Evolutionary conservation across 2,888 invertebrate species (phyloP).

Genomic region (Drosophila nr. perissopoda): DNA sequence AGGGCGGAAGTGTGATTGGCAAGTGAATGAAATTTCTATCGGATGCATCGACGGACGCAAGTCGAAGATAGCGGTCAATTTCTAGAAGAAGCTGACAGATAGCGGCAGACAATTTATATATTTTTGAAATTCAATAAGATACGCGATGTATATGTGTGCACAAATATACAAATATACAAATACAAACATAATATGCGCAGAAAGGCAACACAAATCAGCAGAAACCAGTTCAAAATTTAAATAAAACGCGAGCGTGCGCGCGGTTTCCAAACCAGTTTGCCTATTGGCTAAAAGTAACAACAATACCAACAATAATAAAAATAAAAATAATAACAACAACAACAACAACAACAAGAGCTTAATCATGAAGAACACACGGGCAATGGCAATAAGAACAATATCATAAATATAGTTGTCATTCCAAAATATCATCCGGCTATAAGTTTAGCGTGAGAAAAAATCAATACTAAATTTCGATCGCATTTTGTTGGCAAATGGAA

Average conservation of each 20-base stretch:
- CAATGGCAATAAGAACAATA: constrained; percentile 45
- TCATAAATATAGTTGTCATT: constrained; percentile 77
- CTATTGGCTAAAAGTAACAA: constrained; percentile 54
- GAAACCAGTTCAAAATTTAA: constrained; percentile 79
- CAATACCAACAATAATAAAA: constrained; percentile 31
- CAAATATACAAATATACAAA: constrained; percentile 8
- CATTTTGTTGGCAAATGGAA: constrained; percentile 41
- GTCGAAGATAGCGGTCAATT: constrained; percentile 33
- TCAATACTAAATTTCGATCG: constrained; percentile 40
- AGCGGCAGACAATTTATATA: constrained; percentile 38
- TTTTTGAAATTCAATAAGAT: constrained; percentile 50
- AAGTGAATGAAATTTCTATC: constrained; percentile 35
- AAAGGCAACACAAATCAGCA: constrained; percentile 73
- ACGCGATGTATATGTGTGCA: constrained; percentile 21
- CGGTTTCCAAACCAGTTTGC: constrained; percentile 69
- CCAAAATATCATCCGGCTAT: constrained; percentile 77
- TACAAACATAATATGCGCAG: constrained; percentile 51
- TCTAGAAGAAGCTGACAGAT: constrained; percentile 40
- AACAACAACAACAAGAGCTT: constrained; percentile 35
- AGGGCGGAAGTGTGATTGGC: constrained; percentile 45
- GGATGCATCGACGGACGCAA: constrained; percentile 10
- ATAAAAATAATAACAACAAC: constrained; percentile 15
- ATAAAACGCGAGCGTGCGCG: constrained; percentile 74
- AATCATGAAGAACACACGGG: constrained; percentile 46
- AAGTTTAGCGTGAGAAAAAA: constrained; percentile 76